phyloP scores from a whole-genome alignment of 2,888 invertebrate genomes.

The Neoaliturus tenellus region DNA sequence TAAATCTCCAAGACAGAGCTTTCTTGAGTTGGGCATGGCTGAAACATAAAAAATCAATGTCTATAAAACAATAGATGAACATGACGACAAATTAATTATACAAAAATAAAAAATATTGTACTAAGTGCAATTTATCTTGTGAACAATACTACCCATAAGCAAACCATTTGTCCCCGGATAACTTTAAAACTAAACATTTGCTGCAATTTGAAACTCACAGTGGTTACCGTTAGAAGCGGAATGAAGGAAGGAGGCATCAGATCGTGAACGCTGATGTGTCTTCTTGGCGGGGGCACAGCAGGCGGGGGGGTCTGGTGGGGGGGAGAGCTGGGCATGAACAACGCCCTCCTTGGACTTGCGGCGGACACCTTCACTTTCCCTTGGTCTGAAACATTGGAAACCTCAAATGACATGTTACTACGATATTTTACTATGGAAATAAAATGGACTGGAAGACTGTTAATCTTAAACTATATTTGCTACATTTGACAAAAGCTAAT shows the following conservation, averaged over 20 bases:
- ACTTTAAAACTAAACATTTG: no score
- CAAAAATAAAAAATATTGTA: no score
- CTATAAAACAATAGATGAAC: no score
- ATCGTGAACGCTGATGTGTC: constrained; percentile 89
- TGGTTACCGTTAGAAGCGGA: constrained; percentile 71
- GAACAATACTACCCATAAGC: no score
- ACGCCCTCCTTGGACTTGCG: constrained; percentile 66
- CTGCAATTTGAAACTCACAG: neutral
- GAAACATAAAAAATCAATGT: neutral
- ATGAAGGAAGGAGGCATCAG: constrained; percentile 82
- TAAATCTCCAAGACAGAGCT: constrained; percentile 88
- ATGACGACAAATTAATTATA: no score
- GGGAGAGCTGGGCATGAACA: constrained; percentile 49
- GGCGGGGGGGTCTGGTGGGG: constrained; percentile 65
- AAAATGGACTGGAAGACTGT: no score
- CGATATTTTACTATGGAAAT: no score
- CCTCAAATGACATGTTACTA: no score
- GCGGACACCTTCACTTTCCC: constrained; percentile 69
- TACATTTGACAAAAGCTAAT: no score
- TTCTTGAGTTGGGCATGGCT: constrained; percentile 1
- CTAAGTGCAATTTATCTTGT: no score
- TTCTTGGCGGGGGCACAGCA: constrained; percentile 76
- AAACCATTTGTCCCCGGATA: no score
- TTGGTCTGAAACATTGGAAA: constrained; percentile 64
- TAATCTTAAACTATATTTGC: no score